phyloP scores from a whole-genome alignment of 2,888 invertebrate genomes.

The Aphrophora alni region DNA sequence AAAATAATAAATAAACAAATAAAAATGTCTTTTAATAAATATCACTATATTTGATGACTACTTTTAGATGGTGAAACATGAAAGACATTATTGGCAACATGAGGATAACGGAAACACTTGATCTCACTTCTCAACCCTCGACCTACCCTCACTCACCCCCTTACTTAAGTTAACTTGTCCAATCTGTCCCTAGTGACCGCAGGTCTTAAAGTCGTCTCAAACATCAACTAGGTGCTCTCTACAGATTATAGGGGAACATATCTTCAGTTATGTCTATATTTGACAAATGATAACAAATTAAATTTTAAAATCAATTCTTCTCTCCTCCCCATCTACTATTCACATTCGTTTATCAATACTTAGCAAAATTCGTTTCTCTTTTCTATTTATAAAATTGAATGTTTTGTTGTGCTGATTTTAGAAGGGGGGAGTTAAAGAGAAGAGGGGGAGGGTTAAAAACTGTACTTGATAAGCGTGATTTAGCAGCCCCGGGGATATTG shows the following conservation, averaged over 20 bases:
- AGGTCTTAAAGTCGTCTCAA: background rate
- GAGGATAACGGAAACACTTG: background rate
- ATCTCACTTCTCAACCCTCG: background rate
- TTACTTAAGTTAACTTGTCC: constrained; percentile 2
- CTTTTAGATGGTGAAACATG: background rate
- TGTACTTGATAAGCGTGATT: constrained; percentile 68
- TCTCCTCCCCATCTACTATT: background rate
- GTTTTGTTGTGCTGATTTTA: background rate
- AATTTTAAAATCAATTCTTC: background rate
- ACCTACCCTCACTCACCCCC: background rate
- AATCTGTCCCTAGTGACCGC: constrained; percentile 6
- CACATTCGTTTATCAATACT: background rate
- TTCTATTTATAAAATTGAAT: constrained; percentile 6
- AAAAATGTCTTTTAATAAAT: no score
- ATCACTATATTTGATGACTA: no score
- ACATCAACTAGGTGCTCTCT: background rate
- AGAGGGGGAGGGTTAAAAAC: background rate
- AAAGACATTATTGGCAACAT: background rate
- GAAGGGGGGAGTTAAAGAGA: background rate
- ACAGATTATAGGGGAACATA: background rate
- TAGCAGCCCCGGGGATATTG: constrained; percentile 73
- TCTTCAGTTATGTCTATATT: background rate
- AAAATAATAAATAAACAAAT: no score
- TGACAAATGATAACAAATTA: background rate
- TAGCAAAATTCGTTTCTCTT: background rate